Conservation (phyloP, 2,113 vertebrate genomes). For the Lipophrys pholis region DNA sequence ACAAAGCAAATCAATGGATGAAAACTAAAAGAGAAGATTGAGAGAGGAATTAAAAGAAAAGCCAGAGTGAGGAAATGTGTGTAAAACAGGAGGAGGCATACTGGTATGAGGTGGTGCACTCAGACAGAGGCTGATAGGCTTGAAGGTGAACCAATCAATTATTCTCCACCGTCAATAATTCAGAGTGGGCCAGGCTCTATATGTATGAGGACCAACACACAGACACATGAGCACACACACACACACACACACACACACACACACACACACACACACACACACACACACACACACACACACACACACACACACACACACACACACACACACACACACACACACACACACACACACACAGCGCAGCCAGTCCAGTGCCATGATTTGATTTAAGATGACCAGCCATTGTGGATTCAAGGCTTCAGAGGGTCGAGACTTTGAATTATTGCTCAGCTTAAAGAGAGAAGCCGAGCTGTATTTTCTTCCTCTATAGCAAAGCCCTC, state of each 20-base stretch:
- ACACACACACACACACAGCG: conserved; percentile 14
- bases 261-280: conserved; percentile 22
- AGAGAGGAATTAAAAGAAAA: conserved; percentile 21
- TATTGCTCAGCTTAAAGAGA: conserved; percentile 78
- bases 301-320: conserved; percentile 45
- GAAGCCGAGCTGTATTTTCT: conserved; percentile 67
- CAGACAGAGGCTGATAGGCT: conserved; percentile 72
- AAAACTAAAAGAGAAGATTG: conserved; percentile 8
- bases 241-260: conserved; percentile 31
- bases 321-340: conserved; percentile 43
- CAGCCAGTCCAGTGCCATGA: conserved; percentile 63
- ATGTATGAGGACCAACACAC: conserved; percentile 46
- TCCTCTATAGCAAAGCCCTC: conserved; percentile 49
- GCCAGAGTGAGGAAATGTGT: conserved; percentile 28
- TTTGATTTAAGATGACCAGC: conserved; percentile 84
- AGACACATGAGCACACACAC: conserved; percentile 40
- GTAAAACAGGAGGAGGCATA: conserved; percentile 41
- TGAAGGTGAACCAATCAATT: conserved; percentile 85
- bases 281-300: conserved; percentile 33
- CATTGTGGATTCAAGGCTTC: conserved; percentile 79
- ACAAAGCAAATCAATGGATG: background rate
- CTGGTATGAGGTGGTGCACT: conserved; percentile 66
- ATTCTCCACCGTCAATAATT: conserved; percentile 83
- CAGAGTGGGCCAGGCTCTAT: conserved; percentile 68
- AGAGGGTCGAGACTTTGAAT: conserved; percentile 75